phyloP scores from a whole-genome alignment of 2,797 vertebrate species.

The Varecia variegata region DNA sequence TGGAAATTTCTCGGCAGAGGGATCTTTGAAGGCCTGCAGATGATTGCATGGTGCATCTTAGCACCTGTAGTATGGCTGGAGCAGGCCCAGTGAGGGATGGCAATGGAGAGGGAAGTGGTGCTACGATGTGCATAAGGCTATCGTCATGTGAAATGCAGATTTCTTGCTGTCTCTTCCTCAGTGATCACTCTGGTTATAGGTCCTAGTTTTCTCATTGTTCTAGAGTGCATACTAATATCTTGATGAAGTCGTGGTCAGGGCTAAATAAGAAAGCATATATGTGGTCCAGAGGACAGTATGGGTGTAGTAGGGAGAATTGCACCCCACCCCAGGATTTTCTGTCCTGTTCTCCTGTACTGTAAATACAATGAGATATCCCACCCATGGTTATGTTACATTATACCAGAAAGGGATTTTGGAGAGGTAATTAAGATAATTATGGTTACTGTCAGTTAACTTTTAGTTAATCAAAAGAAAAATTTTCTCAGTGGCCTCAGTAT shows the following conservation, averaged over 20 bases:
- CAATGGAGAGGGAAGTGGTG: not conserved
- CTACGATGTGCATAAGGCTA: accelerated
- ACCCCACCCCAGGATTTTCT: not conserved
- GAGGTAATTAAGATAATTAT: not conserved
- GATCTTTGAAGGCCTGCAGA: not conserved
- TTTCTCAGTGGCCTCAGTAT: not conserved
- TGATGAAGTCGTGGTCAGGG: not conserved
- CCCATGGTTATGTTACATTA: not conserved
- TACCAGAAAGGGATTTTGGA: not conserved
- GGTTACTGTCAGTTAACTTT: not conserved
- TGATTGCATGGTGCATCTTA: not conserved
- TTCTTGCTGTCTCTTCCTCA: not conserved
- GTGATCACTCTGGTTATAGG: not conserved
- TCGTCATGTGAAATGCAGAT: not conserved
- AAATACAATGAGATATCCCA: not conserved
- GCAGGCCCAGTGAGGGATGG: not conserved
- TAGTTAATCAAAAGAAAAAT: not conserved
- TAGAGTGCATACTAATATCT: not conserved
- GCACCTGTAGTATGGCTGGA: not conserved
- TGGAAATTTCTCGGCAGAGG: not conserved
- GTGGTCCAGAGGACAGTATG: not conserved
- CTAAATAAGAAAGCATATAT: not conserved
- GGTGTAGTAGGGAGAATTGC: not conserved
- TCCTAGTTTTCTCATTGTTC: not conserved
- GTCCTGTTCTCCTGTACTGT: not conserved